A percentile compares a stretch with the other conserved stretches of the same genome.
These are phyloP conservation scores for Drosophila varians DNA, from an alignment of 1,140 invertebrate genomes.

Conservation along the genomic window DNA sequence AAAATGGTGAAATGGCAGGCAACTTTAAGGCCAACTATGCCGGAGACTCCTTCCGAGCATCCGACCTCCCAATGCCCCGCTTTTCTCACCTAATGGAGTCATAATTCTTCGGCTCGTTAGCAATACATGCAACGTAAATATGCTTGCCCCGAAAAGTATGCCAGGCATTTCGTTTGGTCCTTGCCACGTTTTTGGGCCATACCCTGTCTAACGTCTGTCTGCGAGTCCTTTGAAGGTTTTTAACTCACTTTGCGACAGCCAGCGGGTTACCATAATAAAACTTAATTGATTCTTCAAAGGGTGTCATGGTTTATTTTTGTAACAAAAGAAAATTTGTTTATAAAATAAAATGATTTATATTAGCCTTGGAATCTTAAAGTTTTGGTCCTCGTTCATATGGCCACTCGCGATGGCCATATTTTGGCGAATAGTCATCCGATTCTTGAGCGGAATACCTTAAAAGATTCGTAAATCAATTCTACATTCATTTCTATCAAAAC, in stretches of 20 bases:
- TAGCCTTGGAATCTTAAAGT: no score
- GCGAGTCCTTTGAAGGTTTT: not conserved
- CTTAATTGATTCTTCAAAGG: slow-evolving; percentile 25
- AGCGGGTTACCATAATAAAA: slow-evolving; percentile 2
- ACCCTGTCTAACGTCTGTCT: slow-evolving; percentile 31
- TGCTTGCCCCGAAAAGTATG: slow-evolving; percentile 66
- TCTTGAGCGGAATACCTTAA: no score
- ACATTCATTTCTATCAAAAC: no score
- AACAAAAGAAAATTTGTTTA: not conserved
- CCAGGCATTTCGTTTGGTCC: slow-evolving; percentile 67
- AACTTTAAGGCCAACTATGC: slow-evolving; percentile 78
- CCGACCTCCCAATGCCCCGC: slow-evolving; percentile 1
- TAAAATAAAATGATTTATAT: not conserved
- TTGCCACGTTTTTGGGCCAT: slow-evolving; percentile 58
- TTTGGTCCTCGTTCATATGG: no score
- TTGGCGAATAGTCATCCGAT: no score
- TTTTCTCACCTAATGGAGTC: slow-evolving; percentile 66
- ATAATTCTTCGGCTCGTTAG: slow-evolving; percentile 81
- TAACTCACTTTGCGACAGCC: not conserved
- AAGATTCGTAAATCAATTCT: no score
- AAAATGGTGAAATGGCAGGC: slow-evolving; percentile 40
- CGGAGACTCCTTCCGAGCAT: slow-evolving; percentile 8
- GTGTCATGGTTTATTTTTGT: not conserved
- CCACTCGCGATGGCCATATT: no score
- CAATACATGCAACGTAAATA: slow-evolving; percentile 73